Evolutionary conservation across 2,888 invertebrate genomes (phyloP), one percentile per base, ranked within the genome.

Genomic region (Orthosia gracilis): DNA sequence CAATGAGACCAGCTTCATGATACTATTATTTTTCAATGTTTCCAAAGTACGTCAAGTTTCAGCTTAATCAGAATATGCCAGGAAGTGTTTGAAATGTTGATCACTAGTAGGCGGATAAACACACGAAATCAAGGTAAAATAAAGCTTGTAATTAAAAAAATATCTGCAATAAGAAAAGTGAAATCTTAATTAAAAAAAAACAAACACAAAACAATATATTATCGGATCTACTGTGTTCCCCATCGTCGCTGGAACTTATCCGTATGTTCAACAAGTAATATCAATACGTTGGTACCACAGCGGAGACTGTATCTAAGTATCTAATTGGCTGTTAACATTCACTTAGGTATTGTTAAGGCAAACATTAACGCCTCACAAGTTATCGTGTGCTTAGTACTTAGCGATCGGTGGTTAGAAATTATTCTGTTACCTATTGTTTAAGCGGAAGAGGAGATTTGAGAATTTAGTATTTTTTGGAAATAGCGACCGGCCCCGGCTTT

Each of bases 291-390:
- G 2, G 57, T 18, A 12, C 55, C 52, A 1, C 26, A 1, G 45
- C n/a, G 23, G 40, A 23, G 40, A 40, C 40, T 40, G 40, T 40
- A 9, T 40, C 40, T 9, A 40, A 40, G 40, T 40, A 9, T 40
- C 40, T 9, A 40, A 40, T 7, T 40, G 40, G 23, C 57, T 23
- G 64, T 79, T 83, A 68, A 67, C 57, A 73, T 83, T 61, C 57
- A 47, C 62, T 68, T 45, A 26, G 49, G 63, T 58, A 59, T 54
- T 63, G 71, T 55, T 82, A 58, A 50, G n/a, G 66, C 63, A 69
- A 77, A 79, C 49, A 82, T 57, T 61, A 40, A 21, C 55, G 65
- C 17, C 47, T 59, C n/a, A 63, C 58, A 26, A 76, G 67, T 57
- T 64, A 0, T 13, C 58, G 40, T 45, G 50, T 40, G 26, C 23